phyloP scores from a whole-genome alignment of 2,888 invertebrate species.

The Leptura quadrifasciata region DNA sequence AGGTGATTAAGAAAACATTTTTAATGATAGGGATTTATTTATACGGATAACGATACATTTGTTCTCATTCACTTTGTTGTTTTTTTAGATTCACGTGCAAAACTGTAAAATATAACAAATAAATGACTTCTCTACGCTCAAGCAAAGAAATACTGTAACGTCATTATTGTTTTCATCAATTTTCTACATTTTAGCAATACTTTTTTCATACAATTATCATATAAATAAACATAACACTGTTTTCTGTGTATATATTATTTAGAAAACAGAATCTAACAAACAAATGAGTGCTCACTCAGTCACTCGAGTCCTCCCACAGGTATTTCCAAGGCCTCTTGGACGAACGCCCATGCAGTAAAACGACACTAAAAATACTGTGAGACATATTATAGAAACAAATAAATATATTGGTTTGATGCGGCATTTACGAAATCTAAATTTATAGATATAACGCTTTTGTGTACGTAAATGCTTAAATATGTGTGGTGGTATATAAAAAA shows the following conservation, averaged over 20 bases:
- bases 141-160: neutral
- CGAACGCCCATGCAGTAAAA: conserved; percentile 29
- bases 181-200: neutral
- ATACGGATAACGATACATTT: neutral
- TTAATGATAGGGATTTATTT: too few relatives aligned
- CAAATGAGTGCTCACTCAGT: neutral
- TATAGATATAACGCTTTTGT: neutral
- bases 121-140: neutral
- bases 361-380: conserved; percentile 13
- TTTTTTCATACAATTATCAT: conserved; percentile 9
- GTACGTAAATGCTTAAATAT: neutral
- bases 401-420: neutral
- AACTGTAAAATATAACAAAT: too few relatives aligned
- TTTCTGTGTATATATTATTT: conserved; percentile 5
- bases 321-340: conserved; percentile 30
- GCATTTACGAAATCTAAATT: neutral
- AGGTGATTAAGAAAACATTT: too few relatives aligned
- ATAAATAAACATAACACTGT: neutral
- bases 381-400: neutral
- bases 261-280: conserved; percentile 20
- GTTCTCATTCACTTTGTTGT: neutral
- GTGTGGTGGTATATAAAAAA: too few relatives aligned
- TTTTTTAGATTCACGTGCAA: neutral
- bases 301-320: conserved; percentile 24
- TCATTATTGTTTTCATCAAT: neutral